Evolutionary conservation across 2,888 invertebrate genomes (phyloP).

Genomic region (Lobophora halterata): DNA sequence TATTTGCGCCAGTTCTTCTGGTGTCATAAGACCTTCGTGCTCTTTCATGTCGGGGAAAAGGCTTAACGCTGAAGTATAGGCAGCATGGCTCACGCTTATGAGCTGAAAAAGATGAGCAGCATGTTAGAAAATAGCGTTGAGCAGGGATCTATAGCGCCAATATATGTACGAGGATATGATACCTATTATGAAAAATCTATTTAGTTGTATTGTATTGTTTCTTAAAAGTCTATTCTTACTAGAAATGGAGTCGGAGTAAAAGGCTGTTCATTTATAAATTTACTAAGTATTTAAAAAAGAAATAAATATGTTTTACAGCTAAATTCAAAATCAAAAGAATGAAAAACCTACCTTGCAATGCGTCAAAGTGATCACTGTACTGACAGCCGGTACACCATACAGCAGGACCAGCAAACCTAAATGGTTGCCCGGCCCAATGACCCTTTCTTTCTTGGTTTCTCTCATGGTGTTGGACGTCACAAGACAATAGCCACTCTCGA

Average conservation of each 20-base stretch:
- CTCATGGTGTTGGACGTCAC: conserved; percentile 57
- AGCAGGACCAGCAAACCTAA: conserved; percentile 70
- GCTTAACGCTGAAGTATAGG: conserved; percentile 70
- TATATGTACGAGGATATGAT: too few relatives aligned
- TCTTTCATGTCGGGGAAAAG: conserved; percentile 74
- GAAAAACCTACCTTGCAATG: conserved; percentile 67
- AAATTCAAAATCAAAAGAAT: too few relatives aligned
- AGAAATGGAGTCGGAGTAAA: too few relatives aligned
- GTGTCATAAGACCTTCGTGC: conserved; percentile 58
- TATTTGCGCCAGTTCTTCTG: conserved; percentile 53
- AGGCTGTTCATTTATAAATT: too few relatives aligned
- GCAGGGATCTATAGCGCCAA: too few relatives aligned
- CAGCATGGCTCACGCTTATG: conserved; percentile 63
- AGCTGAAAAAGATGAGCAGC: conserved; percentile 48
- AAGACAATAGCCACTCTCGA: conserved; percentile 75
- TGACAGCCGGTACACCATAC: conserved; percentile 71
- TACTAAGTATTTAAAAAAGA: too few relatives aligned
- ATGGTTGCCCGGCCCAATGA: conserved; percentile 71
- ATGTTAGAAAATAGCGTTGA: conserved; percentile 5
- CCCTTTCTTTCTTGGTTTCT: conserved; percentile 51
- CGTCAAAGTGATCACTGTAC: conserved; percentile 72
- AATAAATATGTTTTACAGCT: too few relatives aligned
- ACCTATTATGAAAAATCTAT: too few relatives aligned
- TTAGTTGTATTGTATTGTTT: too few relatives aligned
- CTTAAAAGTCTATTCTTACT: too few relatives aligned